Conservation (phyloP, 2,113 vertebrate genomes). For the Ptyas mucosa region DNA sequence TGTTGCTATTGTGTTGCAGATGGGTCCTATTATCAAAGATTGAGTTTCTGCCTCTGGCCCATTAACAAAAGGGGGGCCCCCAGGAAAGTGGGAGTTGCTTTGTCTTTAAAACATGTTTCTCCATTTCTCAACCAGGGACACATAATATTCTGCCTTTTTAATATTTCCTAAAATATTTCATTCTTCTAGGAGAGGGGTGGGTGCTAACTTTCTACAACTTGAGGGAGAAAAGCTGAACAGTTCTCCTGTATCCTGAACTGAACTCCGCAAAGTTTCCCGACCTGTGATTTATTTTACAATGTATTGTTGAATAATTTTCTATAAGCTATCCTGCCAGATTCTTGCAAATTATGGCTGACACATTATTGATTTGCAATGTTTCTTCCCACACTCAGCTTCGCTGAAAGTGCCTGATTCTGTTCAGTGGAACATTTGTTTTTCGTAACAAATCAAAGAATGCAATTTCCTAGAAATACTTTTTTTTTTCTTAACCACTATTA, state of each 20-base stretch:
- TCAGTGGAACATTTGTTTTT: not conserved
- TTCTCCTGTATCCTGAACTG: not conserved
- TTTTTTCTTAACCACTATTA: not conserved
- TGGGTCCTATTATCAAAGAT: no score
- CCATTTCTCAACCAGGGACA: no score
- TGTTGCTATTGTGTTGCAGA: no score
- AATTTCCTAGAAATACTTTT: not conserved
- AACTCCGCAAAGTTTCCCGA: not conserved
- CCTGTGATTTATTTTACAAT: not conserved
- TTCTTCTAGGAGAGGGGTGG: no score
- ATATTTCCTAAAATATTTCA: no score
- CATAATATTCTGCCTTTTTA: no score
- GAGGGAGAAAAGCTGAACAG: not conserved
- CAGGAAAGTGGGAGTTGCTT: no score
- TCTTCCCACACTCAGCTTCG: not conserved
- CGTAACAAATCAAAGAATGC: not conserved
- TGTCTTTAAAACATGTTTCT: no score
- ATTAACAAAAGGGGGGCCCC: no score
- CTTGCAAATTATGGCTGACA: not conserved
- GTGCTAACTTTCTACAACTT: not conserved
- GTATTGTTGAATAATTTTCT: not conserved
- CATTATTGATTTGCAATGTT: not conserved
- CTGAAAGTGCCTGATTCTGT: not conserved
- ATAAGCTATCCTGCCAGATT: not conserved
- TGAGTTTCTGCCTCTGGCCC: no score